A percentile compares a stretch with the other conserved stretches of the same genome.
Evolutionary conservation across 2,888 invertebrate genomes (phyloP).

Genomic region (Aplocera efformata): DNA sequence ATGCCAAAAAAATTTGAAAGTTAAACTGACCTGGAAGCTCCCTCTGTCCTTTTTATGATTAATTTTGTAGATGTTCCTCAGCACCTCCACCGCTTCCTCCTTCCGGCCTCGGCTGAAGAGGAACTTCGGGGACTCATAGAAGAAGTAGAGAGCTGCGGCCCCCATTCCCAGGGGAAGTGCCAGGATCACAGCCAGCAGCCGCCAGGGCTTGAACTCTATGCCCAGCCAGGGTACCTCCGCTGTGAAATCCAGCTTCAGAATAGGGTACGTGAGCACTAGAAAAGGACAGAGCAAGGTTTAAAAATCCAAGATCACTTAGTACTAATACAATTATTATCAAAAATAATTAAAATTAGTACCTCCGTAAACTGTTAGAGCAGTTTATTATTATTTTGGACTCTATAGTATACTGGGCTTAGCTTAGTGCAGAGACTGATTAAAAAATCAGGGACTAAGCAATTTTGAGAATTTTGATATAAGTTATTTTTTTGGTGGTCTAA

Average conservation of each 20-base stretch:
- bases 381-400: no score
- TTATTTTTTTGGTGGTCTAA: no score
- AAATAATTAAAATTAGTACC: no score
- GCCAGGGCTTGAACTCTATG: slow-evolving; percentile 85
- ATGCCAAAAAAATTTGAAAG: background rate
- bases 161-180: slow-evolving; percentile 73
- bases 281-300: slow-evolving; percentile 9
- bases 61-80: slow-evolving; percentile 56
- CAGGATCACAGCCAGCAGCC: slow-evolving; percentile 82
- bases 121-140: slow-evolving; percentile 91
- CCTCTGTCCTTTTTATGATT: slow-evolving; percentile 49
- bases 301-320: no score
- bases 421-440: no score
- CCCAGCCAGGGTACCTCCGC: slow-evolving; percentile 62
- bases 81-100: slow-evolving; percentile 79
- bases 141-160: slow-evolving; percentile 77
- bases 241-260: slow-evolving; percentile 79
- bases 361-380: no score
- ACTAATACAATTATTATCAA: no score
- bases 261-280: slow-evolving; percentile 83
- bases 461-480: no score
- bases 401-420: no score
- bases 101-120: slow-evolving; percentile 82
- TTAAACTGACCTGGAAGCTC: slow-evolving; percentile 47
- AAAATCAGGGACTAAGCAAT: no score